Conservation (phyloP, 2,113 vertebrate species). For the Oryzias javanicus region DNA sequence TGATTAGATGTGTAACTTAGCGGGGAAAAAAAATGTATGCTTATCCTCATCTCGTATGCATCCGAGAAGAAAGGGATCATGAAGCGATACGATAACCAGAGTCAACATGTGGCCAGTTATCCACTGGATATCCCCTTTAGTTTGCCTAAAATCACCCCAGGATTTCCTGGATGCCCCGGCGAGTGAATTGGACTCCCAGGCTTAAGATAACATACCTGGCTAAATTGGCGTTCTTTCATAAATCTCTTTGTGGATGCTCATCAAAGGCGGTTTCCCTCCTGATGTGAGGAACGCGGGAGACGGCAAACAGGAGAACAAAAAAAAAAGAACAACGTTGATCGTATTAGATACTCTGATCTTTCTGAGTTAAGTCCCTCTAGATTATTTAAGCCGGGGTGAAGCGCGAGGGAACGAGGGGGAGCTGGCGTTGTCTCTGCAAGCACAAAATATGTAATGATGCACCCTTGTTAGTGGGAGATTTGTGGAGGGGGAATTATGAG, state of each 20-base stretch:
- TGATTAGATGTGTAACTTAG: constrained; percentile 70
- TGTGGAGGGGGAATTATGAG: constrained; percentile 19
- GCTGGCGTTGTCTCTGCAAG: constrained; percentile 27
- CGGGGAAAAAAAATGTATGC: constrained; percentile 36
- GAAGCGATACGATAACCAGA: constrained; percentile 33
- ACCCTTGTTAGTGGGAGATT: constrained; percentile 28
- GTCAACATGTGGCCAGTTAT: constrained; percentile 44
- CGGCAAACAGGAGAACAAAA: constrained; percentile 58
- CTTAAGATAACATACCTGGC: constrained; percentile 73
- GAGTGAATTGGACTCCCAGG: constrained; percentile 56
- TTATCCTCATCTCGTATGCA: constrained; percentile 10
- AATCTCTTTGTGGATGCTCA: constrained; percentile 72
- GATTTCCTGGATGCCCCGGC: constrained; percentile 31
- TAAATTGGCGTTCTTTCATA: constrained; percentile 63
- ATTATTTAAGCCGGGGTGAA: constrained; percentile 66
- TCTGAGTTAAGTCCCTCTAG: constrained; percentile 59
- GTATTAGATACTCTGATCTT: constrained; percentile 66
- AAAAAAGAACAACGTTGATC: constrained; percentile 37
- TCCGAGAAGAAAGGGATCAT: constrained; percentile 4
- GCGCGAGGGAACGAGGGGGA: constrained; percentile 14
- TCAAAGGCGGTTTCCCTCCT: constrained; percentile 64
- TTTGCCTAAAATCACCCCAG: constrained; percentile 43
- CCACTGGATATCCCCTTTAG: constrained; percentile 25
- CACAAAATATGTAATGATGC: constrained; percentile 25
- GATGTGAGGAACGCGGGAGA: constrained; percentile 57